Conservation (phyloP, 1,140 invertebrate species). For the Drosophila sucinea region DNA sequence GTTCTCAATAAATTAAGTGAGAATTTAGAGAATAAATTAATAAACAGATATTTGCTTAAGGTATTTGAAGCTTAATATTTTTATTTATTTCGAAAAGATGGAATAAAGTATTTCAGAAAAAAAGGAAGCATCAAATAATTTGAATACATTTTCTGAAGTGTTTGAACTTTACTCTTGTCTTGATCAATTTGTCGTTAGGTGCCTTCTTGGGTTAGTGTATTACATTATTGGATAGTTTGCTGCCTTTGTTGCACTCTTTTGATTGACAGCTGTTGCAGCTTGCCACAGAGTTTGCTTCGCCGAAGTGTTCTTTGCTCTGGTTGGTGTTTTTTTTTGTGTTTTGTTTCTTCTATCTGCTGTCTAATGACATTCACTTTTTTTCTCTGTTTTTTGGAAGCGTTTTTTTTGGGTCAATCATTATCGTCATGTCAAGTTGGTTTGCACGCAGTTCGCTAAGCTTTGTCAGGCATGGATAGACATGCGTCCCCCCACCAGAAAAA, state of each 20-base stretch:
- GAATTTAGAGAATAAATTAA: too few relatives aligned
- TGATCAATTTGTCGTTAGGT: background rate
- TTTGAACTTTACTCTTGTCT: background rate
- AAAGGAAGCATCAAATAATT: too few relatives aligned
- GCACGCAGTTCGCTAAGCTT: slow-evolving; percentile 78
- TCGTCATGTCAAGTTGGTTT: slow-evolving; percentile 73
- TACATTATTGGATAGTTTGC: slow-evolving; percentile 7
- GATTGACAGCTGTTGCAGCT: slow-evolving; percentile 76
- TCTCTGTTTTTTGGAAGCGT: slow-evolving; percentile 1
- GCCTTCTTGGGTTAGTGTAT: slow-evolving; percentile 11
- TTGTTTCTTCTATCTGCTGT: slow-evolving; percentile 67
- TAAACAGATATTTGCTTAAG: too few relatives aligned
- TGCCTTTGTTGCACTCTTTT: slow-evolving; percentile 49
- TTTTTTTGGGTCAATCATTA: slow-evolving; percentile 78
- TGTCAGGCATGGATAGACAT: slow-evolving; percentile 45
- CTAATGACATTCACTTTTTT: slow-evolving; percentile 80
- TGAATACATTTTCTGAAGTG: too few relatives aligned
- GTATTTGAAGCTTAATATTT: too few relatives aligned
- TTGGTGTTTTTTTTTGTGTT: slow-evolving; percentile 46
- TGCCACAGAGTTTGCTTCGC: slow-evolving; percentile 29
- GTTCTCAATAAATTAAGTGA: too few relatives aligned
- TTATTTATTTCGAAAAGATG: too few relatives aligned
- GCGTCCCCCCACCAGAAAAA: slow-evolving; percentile 15
- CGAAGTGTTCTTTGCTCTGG: slow-evolving; percentile 35
- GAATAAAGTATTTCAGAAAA: too few relatives aligned